These are phyloP conservation scores for Xiphorhynchus elegans DNA, from an alignment of 2,113 vertebrate genomes.

Conservation along the genomic window DNA sequence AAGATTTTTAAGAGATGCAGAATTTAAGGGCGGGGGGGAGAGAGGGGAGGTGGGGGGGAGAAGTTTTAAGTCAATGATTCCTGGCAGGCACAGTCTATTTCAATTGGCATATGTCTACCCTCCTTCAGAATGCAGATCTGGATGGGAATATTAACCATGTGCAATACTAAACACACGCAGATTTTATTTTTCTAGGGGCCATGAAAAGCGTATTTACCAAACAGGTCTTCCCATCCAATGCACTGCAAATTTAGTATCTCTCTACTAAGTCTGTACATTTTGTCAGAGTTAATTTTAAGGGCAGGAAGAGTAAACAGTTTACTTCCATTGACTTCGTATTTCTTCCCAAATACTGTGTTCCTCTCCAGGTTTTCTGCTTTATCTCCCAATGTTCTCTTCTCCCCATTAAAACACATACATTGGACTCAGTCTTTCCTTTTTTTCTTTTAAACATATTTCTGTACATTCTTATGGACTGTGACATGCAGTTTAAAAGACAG, in stretches of 20 bases:
- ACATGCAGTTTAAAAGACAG: background rate
- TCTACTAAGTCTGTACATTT: background rate
- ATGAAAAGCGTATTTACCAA: background rate
- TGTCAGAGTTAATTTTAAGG: background rate
- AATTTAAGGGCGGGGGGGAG: background rate
- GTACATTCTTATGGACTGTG: fast-evolving
- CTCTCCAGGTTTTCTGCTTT: background rate
- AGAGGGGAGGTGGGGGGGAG: background rate
- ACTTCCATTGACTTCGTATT: background rate
- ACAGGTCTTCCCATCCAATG: background rate
- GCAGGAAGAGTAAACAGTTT: background rate
- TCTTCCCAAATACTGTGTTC: background rate
- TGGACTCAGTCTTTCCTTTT: background rate
- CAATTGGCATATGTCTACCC: background rate
- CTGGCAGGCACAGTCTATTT: background rate
- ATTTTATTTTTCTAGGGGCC: background rate
- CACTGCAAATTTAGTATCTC: background rate
- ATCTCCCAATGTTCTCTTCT: background rate
- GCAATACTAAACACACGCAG: background rate
- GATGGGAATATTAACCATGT: background rate
- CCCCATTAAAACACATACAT: background rate
- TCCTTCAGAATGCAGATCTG: background rate
- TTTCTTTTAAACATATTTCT: background rate
- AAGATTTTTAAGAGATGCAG: background rate
- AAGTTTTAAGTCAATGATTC: background rate